Evolutionary conservation across 2,888 invertebrate species (phyloP).

Genomic region (Cecidostiba fungosa): DNA sequence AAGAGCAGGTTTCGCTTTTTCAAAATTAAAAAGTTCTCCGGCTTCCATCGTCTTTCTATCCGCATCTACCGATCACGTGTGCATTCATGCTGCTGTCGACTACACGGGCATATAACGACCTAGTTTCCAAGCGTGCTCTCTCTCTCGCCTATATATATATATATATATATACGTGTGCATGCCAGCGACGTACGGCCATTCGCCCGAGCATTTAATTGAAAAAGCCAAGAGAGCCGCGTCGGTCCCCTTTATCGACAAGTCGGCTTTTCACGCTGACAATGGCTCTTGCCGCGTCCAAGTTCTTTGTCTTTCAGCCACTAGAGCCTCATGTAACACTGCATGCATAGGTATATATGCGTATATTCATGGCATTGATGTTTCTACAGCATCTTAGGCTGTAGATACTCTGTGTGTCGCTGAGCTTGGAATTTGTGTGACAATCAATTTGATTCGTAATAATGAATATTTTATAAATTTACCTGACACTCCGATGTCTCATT

Average conservation of each 20-base stretch:
- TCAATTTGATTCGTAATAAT: too few relatives aligned
- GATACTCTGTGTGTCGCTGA: too few relatives aligned
- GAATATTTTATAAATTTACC: not conserved
- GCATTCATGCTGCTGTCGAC: not conserved
- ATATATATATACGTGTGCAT: conserved; percentile 4
- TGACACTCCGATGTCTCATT: not conserved
- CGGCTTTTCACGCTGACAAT: conserved; percentile 22
- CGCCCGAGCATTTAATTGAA: conserved; percentile 29
- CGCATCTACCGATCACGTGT: not conserved
- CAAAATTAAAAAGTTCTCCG: not conserved
- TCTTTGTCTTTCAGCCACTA: conserved; percentile 5
- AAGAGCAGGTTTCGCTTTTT: not conserved
- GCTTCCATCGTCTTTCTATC: not conserved
- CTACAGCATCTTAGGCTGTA: too few relatives aligned
- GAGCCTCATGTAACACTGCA: not conserved
- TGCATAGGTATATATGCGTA: not conserved
- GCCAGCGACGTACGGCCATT: not conserved
- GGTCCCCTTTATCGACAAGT: conserved; percentile 14
- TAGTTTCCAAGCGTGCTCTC: conserved; percentile 21
- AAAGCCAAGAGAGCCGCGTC: conserved; percentile 4
- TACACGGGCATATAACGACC: conserved; percentile 1
- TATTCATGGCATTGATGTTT: not conserved
- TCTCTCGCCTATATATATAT: too few relatives aligned
- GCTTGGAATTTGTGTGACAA: too few relatives aligned
- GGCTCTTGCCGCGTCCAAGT: not conserved